A percentile compares a stretch with the other conserved stretches of the same genome.
Conservation (phyloP, 2,797 vertebrate species). For the Sparus aurata region DNA sequence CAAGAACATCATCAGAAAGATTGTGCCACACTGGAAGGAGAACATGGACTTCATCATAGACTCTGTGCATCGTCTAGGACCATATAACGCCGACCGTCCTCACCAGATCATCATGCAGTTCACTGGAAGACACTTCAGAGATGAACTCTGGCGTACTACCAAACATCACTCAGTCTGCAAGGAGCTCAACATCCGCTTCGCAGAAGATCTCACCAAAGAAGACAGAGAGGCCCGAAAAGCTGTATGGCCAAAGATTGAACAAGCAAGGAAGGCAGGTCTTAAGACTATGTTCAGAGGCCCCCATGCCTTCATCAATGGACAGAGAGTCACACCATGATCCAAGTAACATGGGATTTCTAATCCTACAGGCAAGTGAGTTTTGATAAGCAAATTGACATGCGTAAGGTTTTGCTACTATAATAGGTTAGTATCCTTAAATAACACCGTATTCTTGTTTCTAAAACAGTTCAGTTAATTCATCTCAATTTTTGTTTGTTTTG, state of each 20-base stretch:
- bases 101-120: background rate
- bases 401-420: no score
- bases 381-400: background rate
- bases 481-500: background rate
- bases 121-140: no score
- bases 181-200: background rate
- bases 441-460: no score
- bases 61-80: background rate
- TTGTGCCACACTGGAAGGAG: background rate
- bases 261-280: no score
- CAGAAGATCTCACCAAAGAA: background rate
- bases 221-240: background rate
- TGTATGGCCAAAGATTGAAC: background rate
- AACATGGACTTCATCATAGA: background rate
- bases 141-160: no score
- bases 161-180: background rate
- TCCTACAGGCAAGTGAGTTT: background rate
- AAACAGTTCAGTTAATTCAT: background rate
- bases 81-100: background rate
- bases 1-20: background rate
- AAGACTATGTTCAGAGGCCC: no score
- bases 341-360: background rate
- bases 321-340: no score
- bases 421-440: no score
- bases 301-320: no score